These are phyloP conservation scores for Belgica antarctica DNA, from an alignment of 2,888 invertebrate species.

Conservation along the genomic window DNA sequence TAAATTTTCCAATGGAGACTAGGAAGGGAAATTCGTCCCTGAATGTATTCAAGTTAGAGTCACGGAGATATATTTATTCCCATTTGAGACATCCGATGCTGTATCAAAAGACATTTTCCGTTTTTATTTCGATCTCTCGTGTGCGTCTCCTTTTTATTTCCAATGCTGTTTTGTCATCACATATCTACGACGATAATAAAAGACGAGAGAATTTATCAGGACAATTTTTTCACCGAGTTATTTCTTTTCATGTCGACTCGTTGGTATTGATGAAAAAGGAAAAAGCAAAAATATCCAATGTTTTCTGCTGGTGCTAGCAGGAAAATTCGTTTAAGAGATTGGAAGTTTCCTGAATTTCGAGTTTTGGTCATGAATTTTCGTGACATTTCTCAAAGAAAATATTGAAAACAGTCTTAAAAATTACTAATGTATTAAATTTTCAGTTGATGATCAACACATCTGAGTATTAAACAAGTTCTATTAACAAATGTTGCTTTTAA, in stretches of 20 bases:
- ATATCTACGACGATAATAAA: neutral
- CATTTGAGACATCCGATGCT: conserved; percentile 11
- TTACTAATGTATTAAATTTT: too few species aligned
- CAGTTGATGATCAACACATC: too few species aligned
- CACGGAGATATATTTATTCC: neutral
- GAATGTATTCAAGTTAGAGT: neutral
- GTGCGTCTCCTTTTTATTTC: neutral
- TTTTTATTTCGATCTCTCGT: neutral
- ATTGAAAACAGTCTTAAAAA: too few species aligned
- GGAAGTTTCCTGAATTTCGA: too few species aligned
- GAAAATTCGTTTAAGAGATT: too few species aligned
- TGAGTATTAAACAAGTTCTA: too few species aligned
- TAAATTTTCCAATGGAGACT: too few species aligned
- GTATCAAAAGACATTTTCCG: neutral
- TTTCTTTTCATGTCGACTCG: conserved; percentile 1
- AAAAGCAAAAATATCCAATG: conserved; percentile 35
- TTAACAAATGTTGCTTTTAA: too few species aligned
- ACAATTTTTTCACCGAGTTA: conserved; percentile 42
- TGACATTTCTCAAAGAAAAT: too few species aligned
- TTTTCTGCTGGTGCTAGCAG: conserved; percentile 38
- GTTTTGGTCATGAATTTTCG: too few species aligned
- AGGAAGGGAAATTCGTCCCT: neutral
- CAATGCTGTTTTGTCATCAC: conserved; percentile 6
- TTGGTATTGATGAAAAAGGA: conserved; percentile 16
- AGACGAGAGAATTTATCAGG: conserved; percentile 13